Percentiles rank a stretch among this genome's conserved stretches.
Evolutionary conservation across 1,140 invertebrate genomes (phyloP).

Genomic region (Camponotus vicinus): DNA sequence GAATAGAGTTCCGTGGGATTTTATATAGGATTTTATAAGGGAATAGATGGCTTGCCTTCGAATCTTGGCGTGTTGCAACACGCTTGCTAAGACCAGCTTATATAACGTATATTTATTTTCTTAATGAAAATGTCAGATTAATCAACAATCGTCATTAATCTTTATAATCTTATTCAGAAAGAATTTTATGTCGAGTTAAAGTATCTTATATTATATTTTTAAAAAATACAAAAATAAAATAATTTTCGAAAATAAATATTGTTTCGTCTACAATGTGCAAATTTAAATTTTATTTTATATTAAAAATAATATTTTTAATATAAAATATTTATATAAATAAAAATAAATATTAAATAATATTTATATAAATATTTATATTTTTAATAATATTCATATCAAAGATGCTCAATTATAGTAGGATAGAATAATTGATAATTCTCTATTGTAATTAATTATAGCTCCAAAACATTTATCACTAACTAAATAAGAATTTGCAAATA

Average conservation of each 20-base stretch:
- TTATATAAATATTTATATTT: neutral
- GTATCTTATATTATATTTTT: neutral
- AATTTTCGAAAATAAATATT: neutral
- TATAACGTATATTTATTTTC: constrained; percentile 21
- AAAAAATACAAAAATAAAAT: neutral
- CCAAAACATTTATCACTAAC: neutral
- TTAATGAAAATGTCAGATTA: constrained; percentile 27
- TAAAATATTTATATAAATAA: no score
- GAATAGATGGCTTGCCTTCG: neutral
- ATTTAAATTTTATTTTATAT: neutral
- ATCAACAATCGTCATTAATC: neutral
- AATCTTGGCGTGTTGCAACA: constrained; percentile 4
- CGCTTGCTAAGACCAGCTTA: neutral
- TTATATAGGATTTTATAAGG: neutral
- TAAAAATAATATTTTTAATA: no score
- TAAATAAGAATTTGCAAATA: constrained; percentile 25
- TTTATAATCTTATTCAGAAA: constrained; percentile 6
- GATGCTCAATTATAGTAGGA: neutral
- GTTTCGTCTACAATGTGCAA: neutral
- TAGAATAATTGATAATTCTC: neutral
- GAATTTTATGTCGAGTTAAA: neutral
- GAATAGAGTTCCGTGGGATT: constrained; percentile 8
- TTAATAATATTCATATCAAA: neutral
- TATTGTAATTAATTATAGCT: neutral
- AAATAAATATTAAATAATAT: neutral